A percentile compares a stretch with the other conserved stretches of the same genome.
These are phyloP conservation scores for Akabosia matsudoensis DNA, from an alignment of 1,140 invertebrate genomes.

Conservation along the genomic window DNA sequence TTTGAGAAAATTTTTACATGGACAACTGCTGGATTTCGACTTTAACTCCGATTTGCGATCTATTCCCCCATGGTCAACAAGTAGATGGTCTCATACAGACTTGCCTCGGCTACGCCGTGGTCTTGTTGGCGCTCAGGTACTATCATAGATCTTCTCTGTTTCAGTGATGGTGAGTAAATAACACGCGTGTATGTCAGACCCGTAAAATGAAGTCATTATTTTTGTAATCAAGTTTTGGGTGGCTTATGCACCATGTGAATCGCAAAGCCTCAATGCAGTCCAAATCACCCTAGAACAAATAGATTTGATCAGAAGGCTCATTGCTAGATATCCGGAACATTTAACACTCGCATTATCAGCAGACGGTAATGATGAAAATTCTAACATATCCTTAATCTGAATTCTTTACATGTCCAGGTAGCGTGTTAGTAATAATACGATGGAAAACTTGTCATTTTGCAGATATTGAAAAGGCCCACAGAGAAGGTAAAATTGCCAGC, in stretches of 20 bases:
- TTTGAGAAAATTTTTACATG: slow-evolving; percentile 72
- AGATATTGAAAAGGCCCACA: slow-evolving; percentile 73
- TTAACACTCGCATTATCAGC: slow-evolving; percentile 74
- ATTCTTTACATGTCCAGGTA: background rate
- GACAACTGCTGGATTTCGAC: slow-evolving; percentile 69
- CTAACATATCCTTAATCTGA: background rate
- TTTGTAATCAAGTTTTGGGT: slow-evolving; percentile 78
- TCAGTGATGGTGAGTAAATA: too few relatives aligned
- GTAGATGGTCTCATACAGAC: slow-evolving; percentile 75
- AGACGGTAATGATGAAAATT: slow-evolving; percentile 57
- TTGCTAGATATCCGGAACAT: slow-evolving; percentile 72
- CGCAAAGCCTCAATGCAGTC: slow-evolving; percentile 79
- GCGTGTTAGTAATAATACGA: background rate
- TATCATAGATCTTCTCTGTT: too few relatives aligned
- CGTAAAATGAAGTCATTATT: too few relatives aligned
- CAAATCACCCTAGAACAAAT: slow-evolving; percentile 81
- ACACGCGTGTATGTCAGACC: too few relatives aligned
- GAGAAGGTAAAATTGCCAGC: slow-evolving; percentile 64
- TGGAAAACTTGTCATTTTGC: slow-evolving; percentile 42
- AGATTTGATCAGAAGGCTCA: slow-evolving; percentile 77
- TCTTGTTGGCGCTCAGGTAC: slow-evolving; percentile 47
- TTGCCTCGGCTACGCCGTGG: slow-evolving; percentile 56
- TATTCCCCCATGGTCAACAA: slow-evolving; percentile 65
- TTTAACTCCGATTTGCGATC: slow-evolving; percentile 66
- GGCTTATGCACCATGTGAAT: slow-evolving; percentile 77